Conservation (phyloP, 2,113 vertebrate genomes). For the Antennarius striatus region DNA sequence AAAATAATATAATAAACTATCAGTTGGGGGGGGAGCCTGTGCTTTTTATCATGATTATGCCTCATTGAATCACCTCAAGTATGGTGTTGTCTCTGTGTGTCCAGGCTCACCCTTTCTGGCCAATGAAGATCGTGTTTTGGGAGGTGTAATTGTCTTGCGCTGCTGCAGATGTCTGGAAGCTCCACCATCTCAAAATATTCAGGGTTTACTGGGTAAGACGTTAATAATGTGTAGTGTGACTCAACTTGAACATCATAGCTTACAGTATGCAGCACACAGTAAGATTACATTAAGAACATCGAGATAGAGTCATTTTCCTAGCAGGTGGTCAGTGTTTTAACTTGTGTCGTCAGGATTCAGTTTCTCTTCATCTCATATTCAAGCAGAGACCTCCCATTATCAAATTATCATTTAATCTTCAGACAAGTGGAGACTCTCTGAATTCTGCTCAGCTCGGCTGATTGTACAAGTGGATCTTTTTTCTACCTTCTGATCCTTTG, state of each 20-base stretch:
- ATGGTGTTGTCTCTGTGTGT: constrained; percentile 53
- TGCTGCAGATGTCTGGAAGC: constrained; percentile 89
- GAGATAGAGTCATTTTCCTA: constrained; percentile 39
- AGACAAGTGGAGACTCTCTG: constrained; percentile 47
- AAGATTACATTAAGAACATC: constrained; percentile 7
- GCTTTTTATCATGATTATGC: constrained; percentile 11
- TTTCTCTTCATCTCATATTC: constrained; percentile 72
- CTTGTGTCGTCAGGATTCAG: constrained; percentile 65
- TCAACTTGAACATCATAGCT: neutral
- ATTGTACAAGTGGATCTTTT: constrained; percentile 52
- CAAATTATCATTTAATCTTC: constrained; percentile 62
- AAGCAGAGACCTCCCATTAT: constrained; percentile 69
- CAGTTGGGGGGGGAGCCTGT: constrained; percentile 2
- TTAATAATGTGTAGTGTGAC: constrained; percentile 6
- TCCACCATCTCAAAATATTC: constrained; percentile 85
- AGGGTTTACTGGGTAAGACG: constrained; percentile 89
- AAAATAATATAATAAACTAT: neutral
- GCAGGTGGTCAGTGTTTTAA: constrained; percentile 67
- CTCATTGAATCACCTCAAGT: neutral
- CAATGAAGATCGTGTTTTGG: constrained; percentile 93
- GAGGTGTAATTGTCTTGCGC: constrained; percentile 95
- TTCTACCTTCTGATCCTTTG: constrained; percentile 35
- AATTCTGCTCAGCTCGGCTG: constrained; percentile 37
- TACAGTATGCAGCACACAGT: neutral
- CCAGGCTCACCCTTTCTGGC: constrained; percentile 95